Percentiles rank a stretch among this genome's conserved stretches.
Conservation (phyloP, 2,797 vertebrate species). For the Paguma larvata region DNA sequence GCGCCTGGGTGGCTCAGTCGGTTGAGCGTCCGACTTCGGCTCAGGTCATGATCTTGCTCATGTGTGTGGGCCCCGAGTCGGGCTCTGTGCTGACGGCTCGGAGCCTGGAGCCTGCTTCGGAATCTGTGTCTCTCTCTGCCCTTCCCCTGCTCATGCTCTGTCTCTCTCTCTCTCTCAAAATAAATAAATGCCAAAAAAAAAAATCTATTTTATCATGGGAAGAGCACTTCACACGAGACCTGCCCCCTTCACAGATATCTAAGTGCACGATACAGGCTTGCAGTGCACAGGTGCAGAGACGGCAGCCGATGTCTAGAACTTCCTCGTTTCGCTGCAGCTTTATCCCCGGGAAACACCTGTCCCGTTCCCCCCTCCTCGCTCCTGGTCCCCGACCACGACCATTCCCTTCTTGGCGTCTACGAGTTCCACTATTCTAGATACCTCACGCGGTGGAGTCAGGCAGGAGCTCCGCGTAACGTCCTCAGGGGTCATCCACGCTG, state of each 20-base stretch:
- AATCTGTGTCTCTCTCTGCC: no score
- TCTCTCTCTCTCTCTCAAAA: no score
- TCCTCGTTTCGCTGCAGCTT: accelerated
- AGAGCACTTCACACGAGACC: neutral
- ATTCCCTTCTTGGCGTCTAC: accelerated
- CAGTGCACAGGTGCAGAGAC: accelerated
- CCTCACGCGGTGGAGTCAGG: accelerated
- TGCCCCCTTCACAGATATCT: no score
- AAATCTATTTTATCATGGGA: neutral
- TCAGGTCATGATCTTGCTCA: no score
- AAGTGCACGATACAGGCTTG: accelerated
- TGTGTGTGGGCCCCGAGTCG: no score
- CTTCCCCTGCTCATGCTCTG: no score
- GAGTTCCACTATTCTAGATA: neutral
- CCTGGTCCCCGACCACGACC: accelerated
- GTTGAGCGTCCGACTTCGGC: no score
- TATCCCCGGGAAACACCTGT: accelerated
- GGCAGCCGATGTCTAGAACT: accelerated
- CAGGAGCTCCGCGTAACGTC: accelerated
- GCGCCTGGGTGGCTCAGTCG: no score
- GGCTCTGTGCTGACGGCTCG: no score
- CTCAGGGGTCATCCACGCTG: accelerated
- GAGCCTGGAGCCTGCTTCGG: no score
- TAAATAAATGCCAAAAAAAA: no score
- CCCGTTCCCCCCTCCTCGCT: accelerated